Conservation (phyloP, 2,113 vertebrate species). For the Ictalurus punctatus region DNA sequence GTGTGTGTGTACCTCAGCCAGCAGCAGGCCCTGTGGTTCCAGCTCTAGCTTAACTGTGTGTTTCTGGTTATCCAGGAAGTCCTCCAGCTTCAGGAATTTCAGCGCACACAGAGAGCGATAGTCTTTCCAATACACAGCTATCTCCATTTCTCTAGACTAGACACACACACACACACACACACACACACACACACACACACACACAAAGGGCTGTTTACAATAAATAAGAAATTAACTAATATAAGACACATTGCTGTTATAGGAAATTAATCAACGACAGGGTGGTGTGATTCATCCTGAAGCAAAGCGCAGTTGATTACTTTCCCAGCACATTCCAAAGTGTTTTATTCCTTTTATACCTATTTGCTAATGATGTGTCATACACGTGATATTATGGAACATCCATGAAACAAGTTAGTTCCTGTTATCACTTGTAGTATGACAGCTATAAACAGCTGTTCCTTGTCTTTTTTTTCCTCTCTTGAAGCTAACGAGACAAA, state of each 20-base stretch:
- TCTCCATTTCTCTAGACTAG: conserved; percentile 86
- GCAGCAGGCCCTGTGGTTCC: conserved; percentile 85
- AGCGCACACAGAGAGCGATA: conserved; percentile 85
- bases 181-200: conserved; percentile 7
- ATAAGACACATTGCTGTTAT: not conserved
- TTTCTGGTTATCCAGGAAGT: conserved; percentile 89
- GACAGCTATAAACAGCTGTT: not conserved
- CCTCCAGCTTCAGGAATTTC: conserved; percentile 90
- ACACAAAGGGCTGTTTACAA: not conserved
- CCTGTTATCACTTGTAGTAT: not conserved
- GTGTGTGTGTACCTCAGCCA: conserved; percentile 79
- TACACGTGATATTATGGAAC: not conserved
- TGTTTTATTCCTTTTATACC: not conserved
- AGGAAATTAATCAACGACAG: not conserved
- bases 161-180: conserved; percentile 42
- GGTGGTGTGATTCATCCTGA: not conserved
- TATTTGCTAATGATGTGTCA: not conserved
- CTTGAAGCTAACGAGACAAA: not conserved
- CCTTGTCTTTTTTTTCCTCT: not conserved
- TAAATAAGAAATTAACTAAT: no score
- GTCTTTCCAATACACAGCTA: conserved; percentile 87
- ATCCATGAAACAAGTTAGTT: not conserved
- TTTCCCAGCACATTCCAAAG: not conserved
- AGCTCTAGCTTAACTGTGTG: conserved; percentile 85
- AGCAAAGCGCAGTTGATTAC: not conserved